Base-by-base conservation (phyloP, 2,888 invertebrate genomes). In the Perizoma affinitatum region DNA sequence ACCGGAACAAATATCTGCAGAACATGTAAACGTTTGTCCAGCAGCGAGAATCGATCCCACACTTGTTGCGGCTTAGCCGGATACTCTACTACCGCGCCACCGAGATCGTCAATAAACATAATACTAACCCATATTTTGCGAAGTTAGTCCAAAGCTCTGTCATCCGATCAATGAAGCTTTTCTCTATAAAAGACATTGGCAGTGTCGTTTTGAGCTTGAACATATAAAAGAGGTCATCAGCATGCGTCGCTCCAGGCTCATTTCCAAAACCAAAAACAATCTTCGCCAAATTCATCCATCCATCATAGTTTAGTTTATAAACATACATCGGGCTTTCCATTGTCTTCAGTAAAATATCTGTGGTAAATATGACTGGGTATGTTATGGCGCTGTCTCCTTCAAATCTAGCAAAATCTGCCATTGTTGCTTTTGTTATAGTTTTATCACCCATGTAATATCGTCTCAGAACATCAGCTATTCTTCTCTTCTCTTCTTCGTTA, bases 161-260 rank as follows among this genome's bases (percentile, higher is more conserved):
- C 48, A 92, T 74, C 56, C 75, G 82, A 49, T 84, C 65, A n/a
- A 84, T 79, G 33, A 84, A 79, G 0, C 74, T 69, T 8, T 50
- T 72, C 63, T 90, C 90, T 2, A 79, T 53, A 41, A 78, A 73
- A 5, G 75, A 71, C 11, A 76, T 70, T 1, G 80, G 67, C 4
- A 83, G 52, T 0, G 78, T 73, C 0, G 75, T 47, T 69, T 71
- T 77, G 4, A 82, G 49, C 58, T 83, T 91, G 59, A 91, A 91
- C 65, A 92, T 75, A 59, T 90, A 92, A 64, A 91, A 91, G 3
- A 92, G 58, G n/a, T 91, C 92, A 63, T 92, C 91, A 0, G 88
- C 91, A 52, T 92, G 92, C 0, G 88, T 84, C 0, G 91, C 90
- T 1, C 91, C 91, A 0, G 85, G 83, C n/a, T 77, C 70, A 1